phyloP scores from a whole-genome alignment of 2,797 vertebrate species.

The Oreonectes daqikongensis region DNA sequence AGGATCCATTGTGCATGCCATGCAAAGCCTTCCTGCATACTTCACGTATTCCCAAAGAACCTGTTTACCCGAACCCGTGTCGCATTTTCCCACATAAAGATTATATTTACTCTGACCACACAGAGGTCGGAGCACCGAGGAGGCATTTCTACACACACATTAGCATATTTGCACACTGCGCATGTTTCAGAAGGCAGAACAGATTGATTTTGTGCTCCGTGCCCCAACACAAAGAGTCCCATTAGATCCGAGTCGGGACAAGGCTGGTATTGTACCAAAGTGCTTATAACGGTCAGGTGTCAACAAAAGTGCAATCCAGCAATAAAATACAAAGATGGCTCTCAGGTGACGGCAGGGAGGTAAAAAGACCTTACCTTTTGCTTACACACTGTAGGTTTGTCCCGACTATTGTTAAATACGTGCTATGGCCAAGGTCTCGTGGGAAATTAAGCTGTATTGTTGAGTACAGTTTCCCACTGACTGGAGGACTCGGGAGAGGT shows the following conservation, averaged over 20 bases:
- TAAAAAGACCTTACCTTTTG: conserved; percentile 66
- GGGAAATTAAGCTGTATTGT: conserved; percentile 87
- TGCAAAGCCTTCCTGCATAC: conserved; percentile 19
- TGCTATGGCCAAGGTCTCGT: conserved; percentile 70
- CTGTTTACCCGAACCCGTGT: conserved; percentile 5
- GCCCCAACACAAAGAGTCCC: conserved; percentile 21
- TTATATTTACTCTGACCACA: conserved; percentile 25
- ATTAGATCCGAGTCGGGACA: conserved; percentile 28
- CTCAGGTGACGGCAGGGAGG: conserved; percentile 59
- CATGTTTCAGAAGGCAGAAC: conserved; percentile 30
- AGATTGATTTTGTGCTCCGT: conserved; percentile 32
- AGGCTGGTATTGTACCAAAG: conserved; percentile 4
- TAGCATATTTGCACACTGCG: conserved; percentile 24
- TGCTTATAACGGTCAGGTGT: conserved; percentile 24
- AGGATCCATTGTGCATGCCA: conserved; percentile 25
- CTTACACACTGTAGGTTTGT: conserved; percentile 62
- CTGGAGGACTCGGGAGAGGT: conserved; percentile 66
- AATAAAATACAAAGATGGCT: conserved; percentile 40
- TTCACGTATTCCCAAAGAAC: conserved; percentile 26
- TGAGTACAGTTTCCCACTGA: conserved; percentile 76
- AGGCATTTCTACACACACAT: neutral
- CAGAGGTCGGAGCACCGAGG: neutral
- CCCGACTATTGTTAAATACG: conserved; percentile 72
- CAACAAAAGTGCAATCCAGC: conserved; percentile 37
- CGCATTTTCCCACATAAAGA: conserved; percentile 11